Evolutionary conservation across 2,888 invertebrate genomes (phyloP).

Genomic region (Thecocarcelia acutangulata): DNA sequence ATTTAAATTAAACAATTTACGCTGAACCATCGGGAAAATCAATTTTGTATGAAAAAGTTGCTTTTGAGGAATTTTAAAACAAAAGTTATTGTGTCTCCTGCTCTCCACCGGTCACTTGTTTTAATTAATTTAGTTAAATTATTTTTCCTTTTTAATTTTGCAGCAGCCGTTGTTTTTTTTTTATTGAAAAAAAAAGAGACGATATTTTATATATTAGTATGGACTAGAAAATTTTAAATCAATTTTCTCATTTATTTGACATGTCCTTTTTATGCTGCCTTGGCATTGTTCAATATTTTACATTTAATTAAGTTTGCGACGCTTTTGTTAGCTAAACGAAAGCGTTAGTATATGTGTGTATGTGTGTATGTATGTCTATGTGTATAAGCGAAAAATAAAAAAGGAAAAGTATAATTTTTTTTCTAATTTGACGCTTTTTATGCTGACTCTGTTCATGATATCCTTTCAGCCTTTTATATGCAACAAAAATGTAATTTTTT

Average conservation of each 20-base stretch:
- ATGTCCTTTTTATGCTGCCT: slow-evolving; percentile 23
- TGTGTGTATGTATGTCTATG: neutral
- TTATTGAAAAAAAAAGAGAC: neutral
- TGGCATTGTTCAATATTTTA: slow-evolving; percentile 51
- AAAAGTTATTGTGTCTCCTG: neutral
- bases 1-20: slow-evolving; percentile 54
- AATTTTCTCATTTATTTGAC: slow-evolving; percentile 50
- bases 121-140: slow-evolving; percentile 55
- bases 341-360: neutral
- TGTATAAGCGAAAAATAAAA: too few species aligned
- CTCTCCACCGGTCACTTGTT: slow-evolving; percentile 12
- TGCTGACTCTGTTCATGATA: slow-evolving; percentile 32
- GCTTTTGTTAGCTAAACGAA: slow-evolving; percentile 29
- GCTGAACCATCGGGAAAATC: slow-evolving; percentile 4
- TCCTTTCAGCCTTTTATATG: slow-evolving; percentile 35
- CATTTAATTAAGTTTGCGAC: slow-evolving; percentile 61
- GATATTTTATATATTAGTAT: slow-evolving; percentile 27
- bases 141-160: neutral
- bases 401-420: slow-evolving; percentile 45
- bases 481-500: neutral
- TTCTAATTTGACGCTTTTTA: slow-evolving; percentile 52
- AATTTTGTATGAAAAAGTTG: neutral
- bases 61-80: neutral
- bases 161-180: neutral
- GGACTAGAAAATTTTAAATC: slow-evolving; percentile 40